Evolutionary conservation across 2,113 vertebrate species (phyloP).

Genomic region (Alces alces): DNA sequence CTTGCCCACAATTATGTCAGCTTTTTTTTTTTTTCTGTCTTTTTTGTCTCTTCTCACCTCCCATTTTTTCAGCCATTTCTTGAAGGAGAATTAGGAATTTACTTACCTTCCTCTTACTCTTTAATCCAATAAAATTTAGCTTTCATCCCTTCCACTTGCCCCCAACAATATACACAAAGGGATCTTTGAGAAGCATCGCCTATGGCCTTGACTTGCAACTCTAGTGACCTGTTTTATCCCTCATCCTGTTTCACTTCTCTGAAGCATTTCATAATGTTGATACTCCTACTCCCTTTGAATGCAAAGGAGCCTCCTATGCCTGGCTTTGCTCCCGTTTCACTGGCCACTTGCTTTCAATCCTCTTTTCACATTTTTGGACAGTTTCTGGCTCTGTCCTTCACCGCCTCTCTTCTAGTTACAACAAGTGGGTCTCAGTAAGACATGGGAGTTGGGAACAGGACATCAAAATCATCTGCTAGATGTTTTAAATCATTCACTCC

Average conservation of each 20-base stretch:
- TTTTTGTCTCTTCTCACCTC: not conserved
- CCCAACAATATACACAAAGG: not conserved
- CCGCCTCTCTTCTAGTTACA: not conserved
- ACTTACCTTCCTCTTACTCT: not conserved
- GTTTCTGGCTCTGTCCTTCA: not conserved
- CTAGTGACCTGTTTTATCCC: not conserved
- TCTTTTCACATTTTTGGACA: not conserved
- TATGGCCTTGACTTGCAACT: not conserved
- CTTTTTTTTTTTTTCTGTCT: not conserved
- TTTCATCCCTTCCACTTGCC: not conserved
- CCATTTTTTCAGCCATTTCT: not conserved
- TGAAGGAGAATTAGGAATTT: not conserved
- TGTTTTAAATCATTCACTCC: not conserved
- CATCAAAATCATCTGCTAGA: not conserved
- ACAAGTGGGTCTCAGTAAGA: not conserved
- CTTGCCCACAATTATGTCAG: not conserved
- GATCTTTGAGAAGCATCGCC: not conserved
- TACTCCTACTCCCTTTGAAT: not conserved
- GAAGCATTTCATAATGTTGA: not conserved
- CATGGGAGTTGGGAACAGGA: not conserved
- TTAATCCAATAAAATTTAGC: not conserved
- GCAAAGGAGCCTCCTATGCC: not conserved
- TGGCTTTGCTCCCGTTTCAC: not conserved
- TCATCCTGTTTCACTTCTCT: not conserved
- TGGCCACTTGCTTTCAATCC: not conserved